Percentiles rank a stretch among this genome's conserved stretches.
phyloP scores from a whole-genome alignment of 2,113 vertebrate genomes.

The Tetrao urogallus region DNA sequence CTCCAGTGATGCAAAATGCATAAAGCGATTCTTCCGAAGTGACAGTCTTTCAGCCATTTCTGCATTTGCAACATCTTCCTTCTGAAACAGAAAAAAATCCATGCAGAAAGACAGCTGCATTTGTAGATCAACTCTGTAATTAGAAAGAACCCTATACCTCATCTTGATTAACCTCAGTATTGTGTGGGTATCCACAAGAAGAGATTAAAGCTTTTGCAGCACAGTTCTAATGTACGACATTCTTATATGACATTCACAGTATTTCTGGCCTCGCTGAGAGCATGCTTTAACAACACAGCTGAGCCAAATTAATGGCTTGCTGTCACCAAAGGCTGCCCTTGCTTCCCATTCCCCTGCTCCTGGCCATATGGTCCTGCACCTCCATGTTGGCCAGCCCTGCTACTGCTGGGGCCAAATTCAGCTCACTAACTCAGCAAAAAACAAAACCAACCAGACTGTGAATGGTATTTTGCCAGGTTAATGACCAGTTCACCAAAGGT shows the following conservation, averaged over 20 bases:
- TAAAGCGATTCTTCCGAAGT: constrained; percentile 86
- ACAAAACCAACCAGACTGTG: background rate
- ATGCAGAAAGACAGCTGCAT: background rate
- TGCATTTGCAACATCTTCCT: constrained; percentile 32
- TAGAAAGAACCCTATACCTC: background rate
- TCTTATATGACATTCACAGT: background rate
- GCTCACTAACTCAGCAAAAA: background rate
- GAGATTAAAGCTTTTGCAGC: background rate
- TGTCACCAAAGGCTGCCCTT: background rate
- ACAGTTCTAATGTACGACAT: background rate
- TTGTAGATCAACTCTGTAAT: background rate
- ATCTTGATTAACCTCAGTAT: background rate
- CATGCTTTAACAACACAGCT: background rate
- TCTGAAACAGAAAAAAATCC: constrained; percentile 65
- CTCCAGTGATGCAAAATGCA: constrained; percentile 89
- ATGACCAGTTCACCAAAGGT: background rate
- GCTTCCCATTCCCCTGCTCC: background rate
- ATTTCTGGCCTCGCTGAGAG: background rate
- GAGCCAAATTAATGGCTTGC: background rate
- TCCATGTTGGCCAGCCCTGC: background rate
- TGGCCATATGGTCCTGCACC: background rate
- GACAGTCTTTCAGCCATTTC: constrained; percentile 64
- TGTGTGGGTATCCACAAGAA: background rate
- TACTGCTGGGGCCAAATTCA: background rate
- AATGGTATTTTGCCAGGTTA: background rate